Base-by-base conservation (phyloP, 2,888 invertebrate species). In the Notodonta ziczac region DNA sequence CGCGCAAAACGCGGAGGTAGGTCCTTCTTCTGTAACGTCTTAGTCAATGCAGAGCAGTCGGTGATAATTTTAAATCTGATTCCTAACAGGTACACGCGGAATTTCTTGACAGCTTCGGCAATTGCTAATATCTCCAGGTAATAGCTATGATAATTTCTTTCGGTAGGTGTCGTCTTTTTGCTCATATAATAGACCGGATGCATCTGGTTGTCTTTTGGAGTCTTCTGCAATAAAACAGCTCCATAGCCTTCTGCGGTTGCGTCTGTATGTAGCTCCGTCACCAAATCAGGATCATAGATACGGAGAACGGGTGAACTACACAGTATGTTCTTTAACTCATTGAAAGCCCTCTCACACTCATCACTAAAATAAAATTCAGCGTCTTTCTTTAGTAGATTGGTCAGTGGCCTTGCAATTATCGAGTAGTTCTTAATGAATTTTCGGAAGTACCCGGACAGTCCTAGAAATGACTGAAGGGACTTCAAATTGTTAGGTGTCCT, bases 201-300 rank as follows among this genome's bases (percentile, higher is more conserved):
- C n/a, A 62, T 13, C 7, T n/a, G 2, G 10, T 16, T 14, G n/a
- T 56, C 50, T 13, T 44, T 24, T 5, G 24, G n/a, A 39, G 46
- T 0, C 5, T 9, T 39, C 39, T 66, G 63, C 48, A 66, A 50
- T 0, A 66, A 16, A 7, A 63, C 52, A 5, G 59, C 62, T 9
- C 57, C 44, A 32, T 52, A 58, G 13, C 24, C 24, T 5, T 24
- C 24, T 8, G 48, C 51, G 9, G 24, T 16, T 6, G 56, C 60
- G n/a, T 77, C 73, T 16, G 74, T 77, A 51, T 78, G 67, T 5
- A 76, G 12, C 55, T 77, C 72, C 12, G 73, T 78, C 2, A 62
- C 60, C 2, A 65, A 39, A 3, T 58, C 12, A 8, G 68, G 65
- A 48, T 71, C 60, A 13, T 60, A 60, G 5, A 60, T 60, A 2